Percentiles rank a stretch among this genome's conserved stretches.
Evolutionary conservation across 2,888 invertebrate genomes (phyloP).

Genomic region (Megalurothrips usitatus): DNA sequence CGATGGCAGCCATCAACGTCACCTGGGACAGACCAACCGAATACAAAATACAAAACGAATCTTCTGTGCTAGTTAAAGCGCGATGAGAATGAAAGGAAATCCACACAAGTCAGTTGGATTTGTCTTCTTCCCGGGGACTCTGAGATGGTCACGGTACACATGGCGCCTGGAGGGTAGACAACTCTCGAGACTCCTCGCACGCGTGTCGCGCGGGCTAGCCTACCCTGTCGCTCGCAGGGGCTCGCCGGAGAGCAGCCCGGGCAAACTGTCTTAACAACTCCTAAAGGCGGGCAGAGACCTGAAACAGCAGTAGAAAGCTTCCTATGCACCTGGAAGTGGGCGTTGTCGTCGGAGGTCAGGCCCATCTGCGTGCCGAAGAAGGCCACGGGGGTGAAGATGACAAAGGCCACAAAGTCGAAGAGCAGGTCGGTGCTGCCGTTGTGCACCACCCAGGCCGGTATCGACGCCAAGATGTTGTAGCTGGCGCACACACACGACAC

Average conservation of each 20-base stretch:
- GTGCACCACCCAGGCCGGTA: conserved; percentile 57
- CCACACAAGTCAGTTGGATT: too few relatives aligned
- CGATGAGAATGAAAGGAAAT: background rate
- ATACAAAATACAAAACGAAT: background rate
- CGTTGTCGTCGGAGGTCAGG: conserved; percentile 48
- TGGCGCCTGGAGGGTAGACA: too few relatives aligned
- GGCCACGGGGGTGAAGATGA: conserved; percentile 56
- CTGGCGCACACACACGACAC: conserved; percentile 41
- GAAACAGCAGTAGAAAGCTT: too few relatives aligned
- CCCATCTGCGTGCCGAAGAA: conserved; percentile 52
- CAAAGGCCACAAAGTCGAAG: conserved; percentile 54
- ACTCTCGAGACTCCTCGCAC: too few relatives aligned
- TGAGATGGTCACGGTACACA: background rate
- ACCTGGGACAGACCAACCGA: background rate
- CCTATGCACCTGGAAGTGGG: conserved; percentile 30
- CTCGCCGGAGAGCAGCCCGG: too few relatives aligned
- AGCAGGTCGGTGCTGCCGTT: conserved; percentile 49
- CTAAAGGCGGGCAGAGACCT: too few relatives aligned
- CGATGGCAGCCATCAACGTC: background rate
- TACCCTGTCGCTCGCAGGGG: too few relatives aligned
- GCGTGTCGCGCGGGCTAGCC: too few relatives aligned
- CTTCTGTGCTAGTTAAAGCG: background rate
- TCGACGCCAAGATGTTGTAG: conserved; percentile 54
- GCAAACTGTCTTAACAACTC: too few relatives aligned
- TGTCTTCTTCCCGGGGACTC: background rate